Evolutionary conservation across 2,888 invertebrate genomes (phyloP).

Genomic region (Dione vanillae): DNA sequence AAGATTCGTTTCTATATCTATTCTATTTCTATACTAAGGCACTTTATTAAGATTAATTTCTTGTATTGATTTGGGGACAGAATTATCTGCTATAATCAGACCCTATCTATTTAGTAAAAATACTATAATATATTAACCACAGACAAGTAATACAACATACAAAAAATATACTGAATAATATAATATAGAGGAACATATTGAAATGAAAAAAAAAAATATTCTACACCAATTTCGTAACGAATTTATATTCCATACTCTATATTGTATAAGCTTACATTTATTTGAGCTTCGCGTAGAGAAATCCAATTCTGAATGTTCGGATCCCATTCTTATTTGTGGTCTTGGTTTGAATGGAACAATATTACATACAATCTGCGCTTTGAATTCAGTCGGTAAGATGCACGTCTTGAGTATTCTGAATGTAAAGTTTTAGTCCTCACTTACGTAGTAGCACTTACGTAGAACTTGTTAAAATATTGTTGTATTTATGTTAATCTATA

Average conservation of each 20-base stretch:
- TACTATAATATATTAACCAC: too few relatives aligned
- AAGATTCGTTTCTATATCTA: too few relatives aligned
- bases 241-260: constrained; percentile 5
- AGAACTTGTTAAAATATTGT: background rate
- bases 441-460: too few relatives aligned
- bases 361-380: constrained; percentile 45
- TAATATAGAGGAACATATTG: background rate
- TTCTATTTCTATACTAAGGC: too few relatives aligned
- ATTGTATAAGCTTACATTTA: constrained; percentile 25
- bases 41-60: too few relatives aligned
- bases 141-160: too few relatives aligned
- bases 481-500: background rate
- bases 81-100: too few relatives aligned
- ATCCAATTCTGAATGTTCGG: constrained; percentile 39
- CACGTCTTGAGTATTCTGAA: constrained; percentile 30
- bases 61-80: too few relatives aligned
- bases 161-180: background rate
- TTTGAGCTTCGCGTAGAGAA: constrained; percentile 36
- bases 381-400: constrained; percentile 41
- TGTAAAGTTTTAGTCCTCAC: constrained; percentile 20
- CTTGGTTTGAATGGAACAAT: constrained; percentile 46
- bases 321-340: constrained; percentile 48
- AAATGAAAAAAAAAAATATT: background rate
- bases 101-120: too few relatives aligned
- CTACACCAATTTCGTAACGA: constrained; percentile 6